Evolutionary conservation across 2,797 vertebrate genomes (phyloP).

Genomic region (Mareca penelope): DNA sequence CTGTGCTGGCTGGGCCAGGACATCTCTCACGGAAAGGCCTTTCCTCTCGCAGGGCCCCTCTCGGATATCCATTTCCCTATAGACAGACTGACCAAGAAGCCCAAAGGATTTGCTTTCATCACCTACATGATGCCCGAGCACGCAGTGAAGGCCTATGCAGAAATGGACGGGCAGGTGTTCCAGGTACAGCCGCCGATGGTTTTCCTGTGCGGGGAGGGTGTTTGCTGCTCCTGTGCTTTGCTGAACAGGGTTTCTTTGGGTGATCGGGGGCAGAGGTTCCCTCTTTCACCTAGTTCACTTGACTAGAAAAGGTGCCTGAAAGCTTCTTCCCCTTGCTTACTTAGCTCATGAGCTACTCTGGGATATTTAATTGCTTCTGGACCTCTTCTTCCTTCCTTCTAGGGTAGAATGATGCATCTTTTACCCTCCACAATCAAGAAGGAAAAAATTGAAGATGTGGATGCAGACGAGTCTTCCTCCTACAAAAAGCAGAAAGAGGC

Average conservation of each 20-base stretch:
- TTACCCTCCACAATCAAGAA: slow-evolving; percentile 92
- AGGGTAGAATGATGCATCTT: slow-evolving; percentile 95
- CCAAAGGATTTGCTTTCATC: slow-evolving; percentile 96
- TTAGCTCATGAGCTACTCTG: background rate
- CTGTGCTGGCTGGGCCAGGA: accelerated
- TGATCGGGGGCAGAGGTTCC: background rate
- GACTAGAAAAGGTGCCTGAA: background rate
- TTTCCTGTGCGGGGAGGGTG: background rate
- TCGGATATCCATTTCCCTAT: slow-evolving; percentile 92
- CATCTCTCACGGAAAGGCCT: background rate
- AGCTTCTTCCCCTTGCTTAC: background rate
- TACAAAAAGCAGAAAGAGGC: slow-evolving; percentile 91
- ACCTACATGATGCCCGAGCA: slow-evolving; percentile 96
- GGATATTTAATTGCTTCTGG: background rate
- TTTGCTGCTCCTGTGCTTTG: background rate
- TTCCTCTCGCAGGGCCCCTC: slow-evolving; percentile 83
- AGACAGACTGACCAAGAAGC: slow-evolving; percentile 90
- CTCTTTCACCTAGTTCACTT: background rate
- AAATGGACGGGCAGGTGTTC: slow-evolving; percentile 93
- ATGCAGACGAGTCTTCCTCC: slow-evolving; percentile 79
- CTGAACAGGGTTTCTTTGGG: background rate
- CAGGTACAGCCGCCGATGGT: slow-evolving; percentile 80
- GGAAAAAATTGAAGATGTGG: slow-evolving; percentile 77
- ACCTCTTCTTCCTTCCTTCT: background rate
- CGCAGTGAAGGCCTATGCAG: slow-evolving; percentile 86